These are phyloP conservation scores for Cephus rjabovi DNA, from an alignment of 2,888 invertebrate genomes.

Conservation along the genomic window DNA sequence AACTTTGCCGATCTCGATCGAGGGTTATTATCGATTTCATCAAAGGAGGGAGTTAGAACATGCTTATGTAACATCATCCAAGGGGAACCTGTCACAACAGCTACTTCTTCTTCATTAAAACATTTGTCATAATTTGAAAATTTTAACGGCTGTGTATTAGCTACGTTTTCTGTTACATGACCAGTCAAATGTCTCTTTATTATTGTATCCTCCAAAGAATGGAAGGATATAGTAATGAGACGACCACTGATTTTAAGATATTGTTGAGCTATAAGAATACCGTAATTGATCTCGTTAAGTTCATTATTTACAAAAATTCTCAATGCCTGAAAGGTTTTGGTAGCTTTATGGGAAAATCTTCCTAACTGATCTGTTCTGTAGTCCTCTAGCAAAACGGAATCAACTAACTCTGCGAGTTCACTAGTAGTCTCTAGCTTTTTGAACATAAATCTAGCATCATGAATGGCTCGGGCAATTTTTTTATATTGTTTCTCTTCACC, in stretches of 20 bases:
- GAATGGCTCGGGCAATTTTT: conserved; percentile 87
- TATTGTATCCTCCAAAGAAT: conserved; percentile 93
- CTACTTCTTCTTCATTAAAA: conserved; percentile 73
- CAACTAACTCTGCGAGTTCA: conserved; percentile 83
- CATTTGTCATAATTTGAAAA: conserved; percentile 74
- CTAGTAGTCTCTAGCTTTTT: conserved; percentile 83
- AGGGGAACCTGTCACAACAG: conserved; percentile 72
- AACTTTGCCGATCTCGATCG: conserved; percentile 90
- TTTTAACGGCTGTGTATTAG: conserved; percentile 79
- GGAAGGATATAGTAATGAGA: conserved; percentile 87
- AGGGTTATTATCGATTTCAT: conserved; percentile 84
- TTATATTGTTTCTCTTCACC: conserved; percentile 91
- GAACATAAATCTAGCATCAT: conserved; percentile 84
- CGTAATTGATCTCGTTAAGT: conserved; percentile 93
- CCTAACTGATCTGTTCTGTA: conserved; percentile 78
- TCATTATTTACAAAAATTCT: conserved; percentile 97
- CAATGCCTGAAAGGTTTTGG: conserved; percentile 93
- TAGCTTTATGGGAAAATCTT: conserved; percentile 83
- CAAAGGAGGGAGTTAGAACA: conserved; percentile 78
- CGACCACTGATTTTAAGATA: conserved; percentile 84
- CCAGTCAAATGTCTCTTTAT: conserved; percentile 90
- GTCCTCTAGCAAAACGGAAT: conserved; percentile 72
- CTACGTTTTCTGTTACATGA: conserved; percentile 77
- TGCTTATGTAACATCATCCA: conserved; percentile 88
- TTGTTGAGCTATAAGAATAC: conserved; percentile 80